Conservation (phyloP, 2,113 vertebrate species). For the Ovis canadensis region DNA sequence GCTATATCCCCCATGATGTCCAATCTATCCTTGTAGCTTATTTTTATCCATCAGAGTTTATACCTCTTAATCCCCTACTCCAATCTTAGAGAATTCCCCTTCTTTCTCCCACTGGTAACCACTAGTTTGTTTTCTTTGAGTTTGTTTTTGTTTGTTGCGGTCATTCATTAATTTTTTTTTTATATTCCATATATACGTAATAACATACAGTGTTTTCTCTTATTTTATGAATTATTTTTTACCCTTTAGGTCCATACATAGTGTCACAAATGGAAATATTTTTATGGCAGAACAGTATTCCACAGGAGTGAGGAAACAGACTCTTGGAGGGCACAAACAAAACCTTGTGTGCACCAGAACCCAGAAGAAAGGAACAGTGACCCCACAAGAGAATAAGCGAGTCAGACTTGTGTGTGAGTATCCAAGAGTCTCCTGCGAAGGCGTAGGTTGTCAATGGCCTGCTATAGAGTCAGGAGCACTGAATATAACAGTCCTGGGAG, state of each 20-base stretch:
- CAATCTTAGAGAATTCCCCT: not conserved
- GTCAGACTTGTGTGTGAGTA: not conserved
- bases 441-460: not conserved
- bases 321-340: not conserved
- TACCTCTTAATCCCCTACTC: not conserved
- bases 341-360: not conserved
- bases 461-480: not conserved
- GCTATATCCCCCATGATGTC: not conserved
- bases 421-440: not conserved
- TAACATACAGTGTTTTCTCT: not conserved
- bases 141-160: not conserved
- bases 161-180: not conserved
- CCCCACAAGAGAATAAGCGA: rapidly evolving
- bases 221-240: not conserved
- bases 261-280: not conserved
- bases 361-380: not conserved
- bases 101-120: not conserved
- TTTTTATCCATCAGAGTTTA: not conserved
- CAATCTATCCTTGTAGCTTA: not conserved
- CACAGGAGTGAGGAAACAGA: not conserved
- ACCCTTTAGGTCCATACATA: not conserved
- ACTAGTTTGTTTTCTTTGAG: not conserved
- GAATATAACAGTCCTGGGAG: not conserved
- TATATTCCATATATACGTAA: not conserved
- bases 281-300: not conserved